Percentiles rank a stretch among this genome's conserved stretches.
phyloP scores from a whole-genome alignment of 2,113 vertebrate species.

The Sigmodon hispidus region DNA sequence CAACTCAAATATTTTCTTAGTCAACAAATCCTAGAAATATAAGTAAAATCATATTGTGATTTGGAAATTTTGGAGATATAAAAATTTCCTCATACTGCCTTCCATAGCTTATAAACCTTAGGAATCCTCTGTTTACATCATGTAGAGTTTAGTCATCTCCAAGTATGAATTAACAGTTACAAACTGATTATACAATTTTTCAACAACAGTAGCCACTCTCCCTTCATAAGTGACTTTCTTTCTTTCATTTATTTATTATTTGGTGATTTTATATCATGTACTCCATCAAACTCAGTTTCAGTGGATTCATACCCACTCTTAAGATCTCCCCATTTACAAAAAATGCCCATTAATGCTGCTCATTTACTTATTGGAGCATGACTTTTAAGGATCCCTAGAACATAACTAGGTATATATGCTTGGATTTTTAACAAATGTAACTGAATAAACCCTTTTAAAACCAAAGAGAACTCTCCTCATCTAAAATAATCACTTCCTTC shows the following conservation, averaged over 20 bases:
- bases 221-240: background rate
- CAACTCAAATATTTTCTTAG: constrained; percentile 22
- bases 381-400: background rate
- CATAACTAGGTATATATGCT: background rate
- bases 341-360: too few species aligned
- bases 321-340: too few species aligned
- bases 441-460: background rate
- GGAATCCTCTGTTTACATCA: background rate
- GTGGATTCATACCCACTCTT: too few species aligned
- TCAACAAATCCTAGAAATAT: background rate
- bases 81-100: background rate
- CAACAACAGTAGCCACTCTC: background rate
- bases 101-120: background rate
- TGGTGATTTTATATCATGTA: too few species aligned
- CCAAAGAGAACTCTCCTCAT: constrained; percentile 4
- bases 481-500: background rate
- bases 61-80: constrained; percentile 5
- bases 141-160: background rate
- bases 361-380: too few species aligned
- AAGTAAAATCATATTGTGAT: background rate
- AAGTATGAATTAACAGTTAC: background rate
- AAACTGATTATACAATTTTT: background rate
- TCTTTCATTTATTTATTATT: too few species aligned
- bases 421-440: background rate
- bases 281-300: too few species aligned